Evolutionary conservation across 2,113 vertebrate genomes (phyloP).

Genomic region (Mugil cephalus): DNA sequence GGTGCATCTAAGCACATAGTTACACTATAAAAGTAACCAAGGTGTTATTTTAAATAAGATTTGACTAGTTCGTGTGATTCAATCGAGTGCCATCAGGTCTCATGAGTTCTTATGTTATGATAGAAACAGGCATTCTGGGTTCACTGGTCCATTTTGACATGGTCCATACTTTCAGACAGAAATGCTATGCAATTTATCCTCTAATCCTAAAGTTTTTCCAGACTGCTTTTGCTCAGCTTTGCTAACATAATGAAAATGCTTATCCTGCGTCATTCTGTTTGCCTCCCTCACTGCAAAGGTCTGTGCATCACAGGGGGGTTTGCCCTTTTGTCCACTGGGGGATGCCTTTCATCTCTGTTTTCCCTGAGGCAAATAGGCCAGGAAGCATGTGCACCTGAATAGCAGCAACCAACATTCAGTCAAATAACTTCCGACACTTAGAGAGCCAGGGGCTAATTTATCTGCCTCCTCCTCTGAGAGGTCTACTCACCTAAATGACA

Average conservation of each 20-base stretch:
- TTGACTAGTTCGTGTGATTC: constrained; percentile 34
- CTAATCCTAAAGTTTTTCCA: constrained; percentile 75
- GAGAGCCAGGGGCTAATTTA: constrained; percentile 19
- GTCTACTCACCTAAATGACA: constrained; percentile 15
- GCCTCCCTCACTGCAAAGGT: constrained; percentile 54
- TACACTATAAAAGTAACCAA: constrained; percentile 60
- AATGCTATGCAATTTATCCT: constrained; percentile 54
- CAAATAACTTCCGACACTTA: constrained; percentile 40
- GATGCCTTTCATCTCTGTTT: constrained; percentile 62
- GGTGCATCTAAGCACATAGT: constrained; percentile 15
- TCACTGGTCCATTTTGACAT: constrained; percentile 56
- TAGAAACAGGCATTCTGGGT: constrained; percentile 21
- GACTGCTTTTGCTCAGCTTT: constrained; percentile 76
- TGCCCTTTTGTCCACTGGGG: constrained; percentile 69
- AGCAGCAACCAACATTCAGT: constrained; percentile 36
- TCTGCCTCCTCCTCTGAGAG: background rate
- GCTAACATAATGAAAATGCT: constrained; percentile 79
- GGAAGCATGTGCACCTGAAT: constrained; percentile 52
- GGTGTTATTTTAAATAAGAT: constrained; percentile 29
- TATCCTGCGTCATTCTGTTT: constrained; percentile 68
- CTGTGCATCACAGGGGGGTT: constrained; percentile 66
- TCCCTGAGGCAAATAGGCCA: constrained; percentile 55
- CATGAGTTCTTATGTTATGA: constrained; percentile 7
- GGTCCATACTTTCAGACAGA: constrained; percentile 59
- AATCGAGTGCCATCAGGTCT: constrained; percentile 18